A percentile compares a stretch with the other conserved stretches of the same genome.
phyloP scores from a whole-genome alignment of 2,888 invertebrate genomes.

The Drosophila leonis region DNA sequence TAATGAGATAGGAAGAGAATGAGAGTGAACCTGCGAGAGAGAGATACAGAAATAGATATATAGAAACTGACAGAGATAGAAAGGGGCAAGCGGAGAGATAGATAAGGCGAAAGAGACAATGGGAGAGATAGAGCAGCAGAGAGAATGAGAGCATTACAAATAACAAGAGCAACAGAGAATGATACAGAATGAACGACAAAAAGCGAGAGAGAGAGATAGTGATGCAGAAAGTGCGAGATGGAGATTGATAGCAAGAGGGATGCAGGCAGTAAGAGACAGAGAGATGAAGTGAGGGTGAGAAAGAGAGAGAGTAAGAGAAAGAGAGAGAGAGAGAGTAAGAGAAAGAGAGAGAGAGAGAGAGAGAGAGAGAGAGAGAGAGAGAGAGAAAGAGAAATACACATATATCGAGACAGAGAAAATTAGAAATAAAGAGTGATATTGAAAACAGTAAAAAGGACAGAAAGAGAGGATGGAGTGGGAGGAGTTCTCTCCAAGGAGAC shows the following conservation, averaged over 20 bases:
- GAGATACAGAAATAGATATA: background rate
- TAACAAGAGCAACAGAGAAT: too few species aligned
- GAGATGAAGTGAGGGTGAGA: too few species aligned
- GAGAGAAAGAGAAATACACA: background rate
- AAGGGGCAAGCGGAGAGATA: background rate
- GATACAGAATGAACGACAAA: too few species aligned
- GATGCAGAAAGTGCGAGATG: too few species aligned
- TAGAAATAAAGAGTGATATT: background rate
- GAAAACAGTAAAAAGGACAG: background rate
- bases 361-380: background rate
- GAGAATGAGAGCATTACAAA: too few species aligned
- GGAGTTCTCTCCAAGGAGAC: too few species aligned
- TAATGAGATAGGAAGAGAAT: background rate
- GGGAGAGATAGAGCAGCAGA: too few species aligned
- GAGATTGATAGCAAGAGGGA: too few species aligned
- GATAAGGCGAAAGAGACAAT: background rate
- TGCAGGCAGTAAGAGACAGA: too few species aligned
- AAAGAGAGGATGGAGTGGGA: background rate
- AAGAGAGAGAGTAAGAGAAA: background rate
- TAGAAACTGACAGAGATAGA: accelerated
- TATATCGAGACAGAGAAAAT: background rate
- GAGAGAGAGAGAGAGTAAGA: background rate
- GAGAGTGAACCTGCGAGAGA: background rate
- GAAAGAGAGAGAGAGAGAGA: too few species aligned
- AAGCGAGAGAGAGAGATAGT: too few species aligned